Evolutionary conservation across 2,797 vertebrate genomes (phyloP), one percentile per base, ranked within the genome.

Genomic region (Sebastes trivittatus): DNA sequence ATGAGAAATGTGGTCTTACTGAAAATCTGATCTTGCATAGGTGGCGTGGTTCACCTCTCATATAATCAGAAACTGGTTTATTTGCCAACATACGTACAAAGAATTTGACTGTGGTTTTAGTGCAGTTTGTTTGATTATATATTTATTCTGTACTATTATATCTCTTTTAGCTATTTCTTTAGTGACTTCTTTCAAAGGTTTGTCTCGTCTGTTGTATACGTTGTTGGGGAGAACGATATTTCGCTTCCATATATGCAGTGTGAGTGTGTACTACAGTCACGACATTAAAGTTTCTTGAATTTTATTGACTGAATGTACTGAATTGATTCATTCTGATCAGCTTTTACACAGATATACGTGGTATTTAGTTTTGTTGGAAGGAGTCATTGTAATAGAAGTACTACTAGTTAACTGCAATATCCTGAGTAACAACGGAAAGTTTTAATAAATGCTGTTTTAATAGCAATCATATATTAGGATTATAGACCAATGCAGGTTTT

Each of bases 71-170:
- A 46, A 0, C 14, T 18, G 6, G 42, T 46, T 46, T 16, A 46
- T 46, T 46, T 46, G 42, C 6, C 42, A 46, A 16, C 16, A 42
- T 38, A 38, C 1, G 0, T 38, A 38, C 4, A 38, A 42, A 0
- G 13, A 38, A 38, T 3, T 27, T 27, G 25, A 27, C 3, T 3
- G 4, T 14, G 22, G 6, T 29, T 63, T 68, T 46, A 46, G 38
- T 42, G 38, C 46, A 49, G 18, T 20, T 8, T 52, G 18, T 11
- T 66, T 71, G 20, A 56, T 71, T 56, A 22, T 30, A 11, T 55
- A 63, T 61, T 14, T 42, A 42, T 42, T 38, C 0, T 38, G 36
- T 2, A 0, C 0, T 0, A 38, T 38, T 38, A 38, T 2, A 38
- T 11, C 5, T 38, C 36, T 38, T 38, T 38, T 38, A 38, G 36